Base-by-base conservation (phyloP, 2,113 vertebrate genomes). In the Corythaeola cristata region DNA sequence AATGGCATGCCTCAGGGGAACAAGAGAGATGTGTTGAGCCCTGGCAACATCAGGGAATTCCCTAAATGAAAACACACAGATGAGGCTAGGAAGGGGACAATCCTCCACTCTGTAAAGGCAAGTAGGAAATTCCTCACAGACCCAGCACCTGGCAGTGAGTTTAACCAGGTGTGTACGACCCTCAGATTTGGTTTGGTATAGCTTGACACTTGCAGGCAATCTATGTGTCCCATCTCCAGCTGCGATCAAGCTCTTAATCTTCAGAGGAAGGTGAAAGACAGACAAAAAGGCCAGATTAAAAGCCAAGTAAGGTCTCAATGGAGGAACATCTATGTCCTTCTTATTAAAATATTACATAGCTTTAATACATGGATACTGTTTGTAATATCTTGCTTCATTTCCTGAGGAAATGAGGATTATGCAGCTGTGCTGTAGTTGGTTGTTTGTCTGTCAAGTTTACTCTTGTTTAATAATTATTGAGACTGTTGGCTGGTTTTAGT, bases 371-470 rank as follows among this genome's bases (percentile, higher is more conserved):
- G 66, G 69, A 85, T 69, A 56, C 62, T 82, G 68, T 94, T 94
- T 86, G 64, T 56, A 96, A 94, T 87, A 85, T 91, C 93, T 96
- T 89, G 39, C 66, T 95, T 95, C 62, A 94, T 96, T 97, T 97
- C 95, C 95, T 96, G 87, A 94, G 96, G 96, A 97, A 96, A 96
- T 96, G 73, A 92, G 69, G 41, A 53, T 95, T 88, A 75, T 85
- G 74, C 95, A 96, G 95, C 96, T 96, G 96, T 93, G 66, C 37
- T 96, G 49, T 66, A 56, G 52, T 91, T 95, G 95, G 75, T 94
- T 96, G 93, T 94, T 94, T 95, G 79, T 91, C 87, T 63, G 41
- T 91, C 77, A 94, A 56, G 30, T 18, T 94, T 89, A 53, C 17
- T 23, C 19, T 33, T 0, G 0, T 87, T 89, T 85, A 62, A 92